Conservation (phyloP, 2,797 vertebrate genomes). For the Aeoliscus strigatus region DNA sequence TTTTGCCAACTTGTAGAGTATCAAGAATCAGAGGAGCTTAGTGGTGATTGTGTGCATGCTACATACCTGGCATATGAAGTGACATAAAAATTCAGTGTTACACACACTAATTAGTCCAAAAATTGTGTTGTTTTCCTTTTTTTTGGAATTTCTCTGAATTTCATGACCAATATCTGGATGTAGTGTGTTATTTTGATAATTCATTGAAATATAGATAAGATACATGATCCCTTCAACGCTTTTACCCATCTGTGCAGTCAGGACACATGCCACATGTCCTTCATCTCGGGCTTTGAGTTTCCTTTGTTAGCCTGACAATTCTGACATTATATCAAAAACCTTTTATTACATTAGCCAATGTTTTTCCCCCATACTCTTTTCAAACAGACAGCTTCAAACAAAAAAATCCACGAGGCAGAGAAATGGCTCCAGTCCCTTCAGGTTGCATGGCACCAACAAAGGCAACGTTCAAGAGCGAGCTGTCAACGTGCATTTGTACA, state of each 20-base stretch:
- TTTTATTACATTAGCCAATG: constrained; percentile 28
- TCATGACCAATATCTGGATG: too few relatives aligned
- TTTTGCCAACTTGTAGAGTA: too few relatives aligned
- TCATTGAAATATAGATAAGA: too few relatives aligned
- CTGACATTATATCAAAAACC: constrained; percentile 28
- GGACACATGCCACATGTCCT: neutral
- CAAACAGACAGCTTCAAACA: constrained; percentile 31
- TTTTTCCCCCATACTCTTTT: constrained; percentile 11
- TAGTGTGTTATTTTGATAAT: too few relatives aligned
- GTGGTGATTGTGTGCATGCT: too few relatives aligned
- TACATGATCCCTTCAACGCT: too few relatives aligned
- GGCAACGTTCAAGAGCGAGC: constrained; percentile 39
- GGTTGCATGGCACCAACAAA: constrained; percentile 41
- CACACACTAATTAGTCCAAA: too few relatives aligned
- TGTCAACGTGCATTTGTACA: constrained; percentile 60
- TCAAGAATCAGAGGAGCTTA: too few relatives aligned
- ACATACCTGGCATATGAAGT: too few relatives aligned
- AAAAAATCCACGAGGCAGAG: constrained; percentile 28
- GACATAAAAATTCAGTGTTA: too few relatives aligned
- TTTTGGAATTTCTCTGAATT: too few relatives aligned
- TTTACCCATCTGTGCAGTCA: constrained; percentile 4
- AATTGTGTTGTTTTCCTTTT: too few relatives aligned
- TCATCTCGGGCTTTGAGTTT: constrained; percentile 26
- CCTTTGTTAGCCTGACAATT: constrained; percentile 42
- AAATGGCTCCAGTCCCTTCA: constrained; percentile 24